Conservation (phyloP, 2,888 invertebrate species). For the Polymixis lichenea region DNA sequence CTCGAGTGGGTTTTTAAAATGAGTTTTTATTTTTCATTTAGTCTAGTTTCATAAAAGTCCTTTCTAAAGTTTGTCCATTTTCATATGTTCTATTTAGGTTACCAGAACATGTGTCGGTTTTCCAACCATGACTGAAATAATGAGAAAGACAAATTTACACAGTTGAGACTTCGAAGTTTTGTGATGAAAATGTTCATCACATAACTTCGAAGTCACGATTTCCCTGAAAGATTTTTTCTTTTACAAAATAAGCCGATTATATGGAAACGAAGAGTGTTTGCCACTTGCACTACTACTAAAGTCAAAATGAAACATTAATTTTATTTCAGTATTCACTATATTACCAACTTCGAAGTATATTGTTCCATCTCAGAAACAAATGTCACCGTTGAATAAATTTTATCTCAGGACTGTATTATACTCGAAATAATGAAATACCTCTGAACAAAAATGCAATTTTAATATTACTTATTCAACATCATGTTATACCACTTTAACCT, state of each 20-base stretch:
- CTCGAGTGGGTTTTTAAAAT: neutral
- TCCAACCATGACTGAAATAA: neutral
- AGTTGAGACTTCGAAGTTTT: neutral
- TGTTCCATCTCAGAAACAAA: neutral
- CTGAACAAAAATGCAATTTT: conserved; percentile 11
- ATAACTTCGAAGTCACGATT: too few species aligned
- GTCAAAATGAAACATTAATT: conserved; percentile 18
- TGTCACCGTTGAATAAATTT: neutral
- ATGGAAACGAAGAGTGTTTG: neutral
- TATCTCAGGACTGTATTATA: neutral
- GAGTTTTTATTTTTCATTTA: neutral
- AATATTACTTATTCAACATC: conserved; percentile 7
- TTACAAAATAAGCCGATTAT: conserved; percentile 14
- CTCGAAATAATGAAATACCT: neutral
- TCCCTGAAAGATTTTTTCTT: neutral
- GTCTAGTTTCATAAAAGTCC: neutral
- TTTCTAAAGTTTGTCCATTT: neutral
- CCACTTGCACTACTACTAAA: conserved; percentile 3
- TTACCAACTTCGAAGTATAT: neutral
- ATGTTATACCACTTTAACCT: conserved; percentile 16
- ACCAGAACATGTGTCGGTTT: neutral
- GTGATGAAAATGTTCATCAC: neutral
- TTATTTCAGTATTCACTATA: neutral
- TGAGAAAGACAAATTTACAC: neutral
- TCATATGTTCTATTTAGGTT: neutral